Conservation (phyloP, 2,113 vertebrate genomes). For the Fulica atra region DNA sequence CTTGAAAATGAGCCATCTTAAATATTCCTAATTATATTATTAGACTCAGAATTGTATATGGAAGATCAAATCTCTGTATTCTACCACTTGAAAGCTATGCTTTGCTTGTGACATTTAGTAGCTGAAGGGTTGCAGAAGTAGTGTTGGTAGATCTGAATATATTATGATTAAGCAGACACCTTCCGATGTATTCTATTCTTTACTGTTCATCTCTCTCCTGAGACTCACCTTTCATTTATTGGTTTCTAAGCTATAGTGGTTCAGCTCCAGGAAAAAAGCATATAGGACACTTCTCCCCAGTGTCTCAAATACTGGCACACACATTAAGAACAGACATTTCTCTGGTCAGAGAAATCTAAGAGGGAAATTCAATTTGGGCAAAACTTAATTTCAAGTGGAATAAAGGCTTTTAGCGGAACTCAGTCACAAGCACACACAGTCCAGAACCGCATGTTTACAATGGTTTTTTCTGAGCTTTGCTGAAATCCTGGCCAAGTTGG, state of each 20-base stretch:
- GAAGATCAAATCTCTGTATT: not conserved
- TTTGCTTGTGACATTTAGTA: not conserved
- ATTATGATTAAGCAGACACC: not conserved
- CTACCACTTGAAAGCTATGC: not conserved
- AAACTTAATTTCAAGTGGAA: not conserved
- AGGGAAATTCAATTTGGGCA: not conserved
- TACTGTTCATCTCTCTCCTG: not conserved
- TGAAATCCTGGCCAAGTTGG: conserved; percentile 49
- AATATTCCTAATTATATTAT: not conserved
- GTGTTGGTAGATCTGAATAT: not conserved
- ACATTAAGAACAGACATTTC: not conserved
- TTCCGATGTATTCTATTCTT: not conserved
- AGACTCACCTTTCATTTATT: not conserved
- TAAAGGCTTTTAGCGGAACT: not conserved
- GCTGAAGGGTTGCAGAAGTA: not conserved
- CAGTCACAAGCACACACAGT: conserved; percentile 6
- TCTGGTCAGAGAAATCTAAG: not conserved
- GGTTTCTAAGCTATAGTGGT: not conserved
- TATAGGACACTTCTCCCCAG: not conserved
- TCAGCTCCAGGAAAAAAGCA: not conserved
- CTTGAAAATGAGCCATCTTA: not conserved
- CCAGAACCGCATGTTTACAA: not conserved
- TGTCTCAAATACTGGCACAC: not conserved
- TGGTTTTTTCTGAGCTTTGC: conserved; percentile 18
- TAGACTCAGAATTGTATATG: not conserved